Evolutionary conservation across 2,797 vertebrate genomes (phyloP).

Genomic region (Nyctibius grandis): DNA sequence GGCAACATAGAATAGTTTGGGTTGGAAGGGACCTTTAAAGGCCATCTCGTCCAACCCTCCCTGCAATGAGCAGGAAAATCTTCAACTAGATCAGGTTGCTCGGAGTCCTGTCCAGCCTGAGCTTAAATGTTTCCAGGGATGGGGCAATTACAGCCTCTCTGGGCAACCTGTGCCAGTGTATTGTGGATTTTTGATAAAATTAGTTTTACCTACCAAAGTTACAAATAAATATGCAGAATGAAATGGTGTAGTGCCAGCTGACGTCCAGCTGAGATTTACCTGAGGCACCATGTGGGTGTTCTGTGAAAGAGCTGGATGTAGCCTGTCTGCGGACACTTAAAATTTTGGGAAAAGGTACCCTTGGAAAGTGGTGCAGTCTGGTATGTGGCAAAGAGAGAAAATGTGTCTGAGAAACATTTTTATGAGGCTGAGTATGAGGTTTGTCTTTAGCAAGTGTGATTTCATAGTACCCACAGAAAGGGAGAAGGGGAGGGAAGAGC

Average conservation of each 20-base stretch:
- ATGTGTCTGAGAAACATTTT: background rate
- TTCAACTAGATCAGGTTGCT: no score
- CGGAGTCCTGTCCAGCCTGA: no score
- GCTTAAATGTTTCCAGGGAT: no score
- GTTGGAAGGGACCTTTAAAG: background rate
- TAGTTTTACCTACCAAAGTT: background rate
- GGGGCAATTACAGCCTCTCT: background rate
- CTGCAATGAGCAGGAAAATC: no score
- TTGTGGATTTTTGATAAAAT: background rate
- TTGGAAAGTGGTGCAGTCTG: background rate
- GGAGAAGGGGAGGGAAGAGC: background rate
- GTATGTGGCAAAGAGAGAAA: background rate
- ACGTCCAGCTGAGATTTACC: background rate
- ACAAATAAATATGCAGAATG: background rate
- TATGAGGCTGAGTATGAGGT: background rate
- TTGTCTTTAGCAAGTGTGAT: background rate
- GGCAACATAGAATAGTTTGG: background rate
- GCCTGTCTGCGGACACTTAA: background rate
- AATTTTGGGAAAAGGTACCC: background rate
- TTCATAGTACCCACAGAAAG: background rate
- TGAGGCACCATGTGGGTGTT: accelerated
- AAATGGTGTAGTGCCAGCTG: background rate
- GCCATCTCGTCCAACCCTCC: no score
- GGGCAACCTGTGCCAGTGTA: background rate
- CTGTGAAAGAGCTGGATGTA: background rate